Conservation (phyloP, 2,888 invertebrate species). For the Corbicula japonica region DNA sequence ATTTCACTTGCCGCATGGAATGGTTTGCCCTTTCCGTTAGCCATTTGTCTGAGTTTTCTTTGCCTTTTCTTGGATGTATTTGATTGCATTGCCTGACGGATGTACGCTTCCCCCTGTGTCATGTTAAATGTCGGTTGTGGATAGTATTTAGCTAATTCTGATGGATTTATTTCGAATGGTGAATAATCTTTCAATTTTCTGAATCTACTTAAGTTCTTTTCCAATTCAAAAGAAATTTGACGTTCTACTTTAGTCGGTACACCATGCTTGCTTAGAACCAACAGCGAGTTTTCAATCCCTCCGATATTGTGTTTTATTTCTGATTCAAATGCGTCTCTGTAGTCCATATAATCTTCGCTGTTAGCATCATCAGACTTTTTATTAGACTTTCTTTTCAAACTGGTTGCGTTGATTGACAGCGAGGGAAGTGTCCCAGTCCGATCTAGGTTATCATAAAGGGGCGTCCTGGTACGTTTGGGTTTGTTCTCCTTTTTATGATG, state of each 20-base stretch:
- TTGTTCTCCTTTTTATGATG: conserved; percentile 19
- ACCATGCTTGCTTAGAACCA: conserved; percentile 73
- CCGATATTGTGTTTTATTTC: conserved; percentile 67
- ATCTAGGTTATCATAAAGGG: conserved; percentile 71
- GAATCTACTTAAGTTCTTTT: conserved; percentile 72
- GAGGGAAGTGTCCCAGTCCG: conserved; percentile 70
- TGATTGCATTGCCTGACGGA: conserved; percentile 65
- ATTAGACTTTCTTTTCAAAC: conserved; percentile 46
- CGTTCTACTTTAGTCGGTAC: conserved; percentile 75
- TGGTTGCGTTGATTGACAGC: conserved; percentile 63
- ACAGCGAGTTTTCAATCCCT: conserved; percentile 75
- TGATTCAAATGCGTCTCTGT: conserved; percentile 51
- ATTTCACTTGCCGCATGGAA: not conserved
- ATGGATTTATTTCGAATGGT: conserved; percentile 70
- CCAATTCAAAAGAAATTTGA: conserved; percentile 73
- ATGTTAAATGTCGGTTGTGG: conserved; percentile 64
- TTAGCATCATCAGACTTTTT: conserved; percentile 43
- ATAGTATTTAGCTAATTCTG: conserved; percentile 69
- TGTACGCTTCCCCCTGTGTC: conserved; percentile 69
- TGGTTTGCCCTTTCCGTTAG: not conserved
- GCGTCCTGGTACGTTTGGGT: conserved; percentile 55
- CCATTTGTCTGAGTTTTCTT: not conserved
- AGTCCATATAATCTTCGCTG: conserved; percentile 63
- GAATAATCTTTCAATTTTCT: conserved; percentile 74
- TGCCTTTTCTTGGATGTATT: conserved; percentile 56